These are phyloP conservation scores for Carapus acus DNA, from an alignment of 2,797 vertebrate species.

Conservation along the genomic window DNA sequence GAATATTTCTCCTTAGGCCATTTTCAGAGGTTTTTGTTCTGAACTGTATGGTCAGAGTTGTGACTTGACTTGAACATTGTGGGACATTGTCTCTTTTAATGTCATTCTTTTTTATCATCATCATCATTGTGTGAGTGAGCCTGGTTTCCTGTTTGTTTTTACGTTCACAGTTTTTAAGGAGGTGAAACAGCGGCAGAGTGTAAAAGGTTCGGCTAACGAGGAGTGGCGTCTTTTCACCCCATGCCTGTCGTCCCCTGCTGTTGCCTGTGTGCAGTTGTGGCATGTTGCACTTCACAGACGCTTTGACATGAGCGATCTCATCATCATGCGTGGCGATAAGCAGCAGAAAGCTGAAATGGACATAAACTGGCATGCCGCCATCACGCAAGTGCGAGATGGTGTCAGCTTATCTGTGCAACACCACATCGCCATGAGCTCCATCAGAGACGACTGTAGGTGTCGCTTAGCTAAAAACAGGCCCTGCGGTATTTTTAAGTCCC, in stretches of 20 bases:
- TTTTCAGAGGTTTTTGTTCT: too few relatives aligned
- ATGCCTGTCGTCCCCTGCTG: neutral
- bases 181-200: neutral
- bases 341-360: slow-evolving; percentile 36
- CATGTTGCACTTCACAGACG: slow-evolving; percentile 38
- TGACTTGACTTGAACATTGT: too few relatives aligned
- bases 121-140: too few relatives aligned
- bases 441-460: slow-evolving; percentile 7
- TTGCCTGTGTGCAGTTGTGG: slow-evolving; percentile 10
- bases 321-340: slow-evolving; percentile 48
- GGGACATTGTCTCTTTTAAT: too few relatives aligned
- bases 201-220: slow-evolving; percentile 20
- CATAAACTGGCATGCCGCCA: slow-evolving; percentile 20
- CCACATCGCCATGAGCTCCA: slow-evolving; percentile 18
- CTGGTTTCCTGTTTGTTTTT: too few relatives aligned
- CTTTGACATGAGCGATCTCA: slow-evolving; percentile 23
- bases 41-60: too few relatives aligned
- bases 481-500: too few relatives aligned
- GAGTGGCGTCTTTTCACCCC: too few relatives aligned
- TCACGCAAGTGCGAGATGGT: slow-evolving; percentile 13
- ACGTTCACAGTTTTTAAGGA: neutral
- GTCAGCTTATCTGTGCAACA: slow-evolving; percentile 37
- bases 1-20: too few relatives aligned
- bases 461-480: too few relatives aligned
- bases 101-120: too few relatives aligned